Percentiles rank a stretch among this genome's conserved stretches.
Evolutionary conservation across 2,113 vertebrate genomes (phyloP).

Genomic region (Phoxinus phoxinus): DNA sequence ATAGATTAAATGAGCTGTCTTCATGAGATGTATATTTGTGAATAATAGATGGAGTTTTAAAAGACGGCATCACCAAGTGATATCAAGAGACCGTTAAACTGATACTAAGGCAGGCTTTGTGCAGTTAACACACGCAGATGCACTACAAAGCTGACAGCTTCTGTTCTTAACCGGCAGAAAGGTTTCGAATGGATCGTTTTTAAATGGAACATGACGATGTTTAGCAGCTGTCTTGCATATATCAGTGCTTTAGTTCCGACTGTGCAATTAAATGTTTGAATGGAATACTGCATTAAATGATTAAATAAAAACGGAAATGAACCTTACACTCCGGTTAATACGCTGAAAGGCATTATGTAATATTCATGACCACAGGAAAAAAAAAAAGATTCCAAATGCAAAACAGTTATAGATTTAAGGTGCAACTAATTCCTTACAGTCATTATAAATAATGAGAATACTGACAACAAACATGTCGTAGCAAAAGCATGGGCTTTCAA

Average conservation of each 20-base stretch:
- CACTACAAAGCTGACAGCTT: constrained; percentile 1
- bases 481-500: background rate
- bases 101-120: constrained; percentile 18
- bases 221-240: background rate
- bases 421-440: background rate
- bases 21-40: constrained; percentile 33
- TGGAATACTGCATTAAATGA: background rate
- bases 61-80: constrained; percentile 49
- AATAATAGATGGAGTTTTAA: constrained; percentile 60
- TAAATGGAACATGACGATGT: background rate
- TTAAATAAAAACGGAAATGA: background rate
- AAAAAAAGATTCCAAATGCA: background rate
- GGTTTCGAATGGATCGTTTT: background rate
- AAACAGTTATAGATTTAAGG: background rate
- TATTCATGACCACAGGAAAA: constrained; percentile 2
- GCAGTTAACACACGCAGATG: background rate
- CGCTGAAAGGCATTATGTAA: background rate
- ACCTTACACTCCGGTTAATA: background rate
- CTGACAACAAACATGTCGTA: background rate
- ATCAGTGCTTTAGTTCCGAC: constrained; percentile 4
- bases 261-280: constrained; percentile 16
- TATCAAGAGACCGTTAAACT: constrained; percentile 37
- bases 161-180: background rate
- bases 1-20: constrained; percentile 31
- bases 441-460: background rate